phyloP scores from a whole-genome alignment of 2,797 vertebrate species.

The Bradypodion ventrale region DNA sequence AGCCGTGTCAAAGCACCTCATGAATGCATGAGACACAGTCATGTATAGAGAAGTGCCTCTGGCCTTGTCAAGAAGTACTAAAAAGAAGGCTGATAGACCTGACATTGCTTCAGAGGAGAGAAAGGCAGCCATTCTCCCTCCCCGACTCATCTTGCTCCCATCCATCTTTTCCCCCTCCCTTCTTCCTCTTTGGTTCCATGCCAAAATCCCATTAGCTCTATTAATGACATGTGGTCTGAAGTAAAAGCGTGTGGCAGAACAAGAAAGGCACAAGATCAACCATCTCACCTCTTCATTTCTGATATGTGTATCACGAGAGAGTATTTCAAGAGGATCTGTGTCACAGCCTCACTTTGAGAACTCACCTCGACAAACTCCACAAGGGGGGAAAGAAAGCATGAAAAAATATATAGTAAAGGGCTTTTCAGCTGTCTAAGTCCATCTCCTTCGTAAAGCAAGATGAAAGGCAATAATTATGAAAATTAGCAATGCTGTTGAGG shows the following conservation, averaged over 20 bases:
- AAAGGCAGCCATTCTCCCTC: slow-evolving; percentile 52
- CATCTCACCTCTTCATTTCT: slow-evolving; percentile 51
- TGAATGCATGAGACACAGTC: slow-evolving; percentile 72
- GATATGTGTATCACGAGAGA: slow-evolving; percentile 62
- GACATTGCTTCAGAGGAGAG: slow-evolving; percentile 56
- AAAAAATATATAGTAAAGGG: slow-evolving; percentile 17
- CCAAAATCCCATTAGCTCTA: slow-evolving; percentile 75
- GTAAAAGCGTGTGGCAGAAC: slow-evolving; percentile 66
- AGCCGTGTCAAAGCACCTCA: slow-evolving; percentile 68
- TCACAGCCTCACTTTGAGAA: background rate
- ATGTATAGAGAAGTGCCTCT: slow-evolving; percentile 60
- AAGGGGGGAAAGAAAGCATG: background rate
- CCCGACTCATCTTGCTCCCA: slow-evolving; percentile 52
- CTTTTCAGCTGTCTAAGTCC: slow-evolving; percentile 42
- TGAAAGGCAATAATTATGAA: slow-evolving; percentile 59
- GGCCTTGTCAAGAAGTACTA: slow-evolving; percentile 66
- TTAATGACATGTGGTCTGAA: slow-evolving; percentile 70
- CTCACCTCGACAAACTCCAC: slow-evolving; percentile 3
- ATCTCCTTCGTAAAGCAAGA: slow-evolving; percentile 54
- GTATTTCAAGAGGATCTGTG: slow-evolving; percentile 34
- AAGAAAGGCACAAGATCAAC: slow-evolving; percentile 67
- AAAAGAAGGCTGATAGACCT: slow-evolving; percentile 63
- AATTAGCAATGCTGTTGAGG: slow-evolving; percentile 44
- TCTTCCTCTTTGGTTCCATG: slow-evolving; percentile 57
- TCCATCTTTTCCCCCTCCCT: slow-evolving; percentile 41